Evolutionary conservation across 2,113 vertebrate genomes (phyloP), one percentile per base, ranked within the genome.

Genomic region (Motacilla alba): DNA sequence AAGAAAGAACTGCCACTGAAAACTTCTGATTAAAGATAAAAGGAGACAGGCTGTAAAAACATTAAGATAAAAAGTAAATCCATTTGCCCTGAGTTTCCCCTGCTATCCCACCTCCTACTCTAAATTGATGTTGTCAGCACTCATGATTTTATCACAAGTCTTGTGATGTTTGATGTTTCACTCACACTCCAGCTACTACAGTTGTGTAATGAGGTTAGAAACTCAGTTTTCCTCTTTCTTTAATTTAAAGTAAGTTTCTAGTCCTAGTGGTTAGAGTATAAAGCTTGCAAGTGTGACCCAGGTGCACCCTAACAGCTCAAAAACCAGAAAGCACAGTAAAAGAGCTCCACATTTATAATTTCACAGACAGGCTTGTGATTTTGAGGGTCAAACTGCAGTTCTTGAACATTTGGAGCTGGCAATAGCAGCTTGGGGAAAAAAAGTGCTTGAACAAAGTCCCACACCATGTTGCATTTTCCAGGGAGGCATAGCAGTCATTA

Each of bases 81-180:
- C 89, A 46, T 93, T 94, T 95, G 95, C 94, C 91, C 96, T 58
- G 87, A 89, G 83, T 95, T 95, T 94, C 94, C 93, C 91, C 74
- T 95, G 73, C 81, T 94, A 53, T 95, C 93, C 95, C 91, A 95
- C 89, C 95, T 97, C 89, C 91, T 95, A 96, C 93, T 95, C 93
- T 91, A 96, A 96, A 94, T 78, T 95, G 94, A 89, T 96, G 95
- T 97, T 96, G 95, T 97, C 94, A 95, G 94, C 93, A 76, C 93
- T 97, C 89, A 92, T 91, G 95, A 95, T 93, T 95, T 96, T 96
- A 96, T 97, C 94, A 76, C 93, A 84, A 68, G 81, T 91, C 95
- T 89, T 94, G 91, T 96, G 96, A 97, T 94, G 89, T 96, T 95
- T 97, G 95, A 95, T 96, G 94, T 95, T 95, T 95, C 80, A 92